Evolutionary conservation across 2,888 invertebrate genomes (phyloP).

Genomic region (Junonia oenone): DNA sequence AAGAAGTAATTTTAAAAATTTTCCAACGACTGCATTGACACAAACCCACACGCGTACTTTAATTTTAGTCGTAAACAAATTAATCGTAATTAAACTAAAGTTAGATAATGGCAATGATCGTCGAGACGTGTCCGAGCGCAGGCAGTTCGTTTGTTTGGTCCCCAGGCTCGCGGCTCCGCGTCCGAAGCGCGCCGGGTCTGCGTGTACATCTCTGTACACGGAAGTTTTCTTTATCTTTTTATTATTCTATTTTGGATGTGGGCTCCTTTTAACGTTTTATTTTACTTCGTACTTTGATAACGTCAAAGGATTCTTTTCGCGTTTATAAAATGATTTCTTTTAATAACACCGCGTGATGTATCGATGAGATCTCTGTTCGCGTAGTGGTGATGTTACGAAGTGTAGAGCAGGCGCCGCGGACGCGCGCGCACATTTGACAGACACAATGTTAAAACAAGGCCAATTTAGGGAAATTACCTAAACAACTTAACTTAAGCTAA

Average conservation of each 20-base stretch:
- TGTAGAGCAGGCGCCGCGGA: constrained; percentile 33
- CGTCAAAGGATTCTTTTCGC: constrained; percentile 33
- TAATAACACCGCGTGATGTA: constrained; percentile 49
- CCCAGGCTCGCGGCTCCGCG: constrained; percentile 37
- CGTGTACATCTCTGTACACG: constrained; percentile 47
- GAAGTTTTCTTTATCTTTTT: constrained; percentile 51
- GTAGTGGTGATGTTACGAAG: constrained; percentile 34
- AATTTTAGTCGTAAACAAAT: constrained; percentile 40
- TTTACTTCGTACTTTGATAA: constrained; percentile 43
- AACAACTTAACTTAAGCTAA: constrained; percentile 79
- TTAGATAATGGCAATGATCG: constrained; percentile 21
- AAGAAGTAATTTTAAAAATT: constrained; percentile 22
- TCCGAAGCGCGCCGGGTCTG: constrained; percentile 33
- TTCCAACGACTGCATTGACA: constrained; percentile 59
- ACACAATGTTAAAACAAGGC: constrained; percentile 65
- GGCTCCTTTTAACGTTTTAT: constrained; percentile 63
- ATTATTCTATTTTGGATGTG: constrained; percentile 69
- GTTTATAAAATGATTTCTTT: constrained; percentile 63
- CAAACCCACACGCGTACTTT: constrained; percentile 74
- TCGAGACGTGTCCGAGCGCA: constrained; percentile 13
- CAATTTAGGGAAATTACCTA: constrained; percentile 76
- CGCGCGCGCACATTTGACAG: constrained; percentile 63
- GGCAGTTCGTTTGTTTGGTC: constrained; percentile 32
- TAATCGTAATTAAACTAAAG: constrained; percentile 32
- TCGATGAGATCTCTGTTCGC: constrained; percentile 40